Evolutionary conservation across 2,797 vertebrate genomes (phyloP).

Genomic region (Lacerta bilineata): DNA sequence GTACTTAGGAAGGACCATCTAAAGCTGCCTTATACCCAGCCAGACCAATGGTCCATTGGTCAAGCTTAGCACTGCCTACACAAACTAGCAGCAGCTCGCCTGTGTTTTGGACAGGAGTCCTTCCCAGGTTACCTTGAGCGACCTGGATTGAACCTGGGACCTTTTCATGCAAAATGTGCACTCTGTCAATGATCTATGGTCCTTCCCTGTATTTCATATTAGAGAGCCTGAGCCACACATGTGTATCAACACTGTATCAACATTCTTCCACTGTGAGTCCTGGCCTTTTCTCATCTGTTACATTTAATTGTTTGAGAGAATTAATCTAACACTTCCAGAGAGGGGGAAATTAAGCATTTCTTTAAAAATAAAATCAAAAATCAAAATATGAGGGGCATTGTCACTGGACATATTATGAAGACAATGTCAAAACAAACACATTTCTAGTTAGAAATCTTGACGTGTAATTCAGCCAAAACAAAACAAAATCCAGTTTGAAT

Average conservation of each 20-base stretch:
- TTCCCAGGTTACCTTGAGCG: not conserved
- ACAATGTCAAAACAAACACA: not conserved
- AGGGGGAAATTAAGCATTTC: not conserved
- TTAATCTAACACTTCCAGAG: not conserved
- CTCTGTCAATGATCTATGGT: not conserved
- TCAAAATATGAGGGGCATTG: not conserved
- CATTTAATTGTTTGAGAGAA: not conserved
- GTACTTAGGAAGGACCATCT: no score
- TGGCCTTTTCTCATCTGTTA: not conserved
- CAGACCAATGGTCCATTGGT: no score
- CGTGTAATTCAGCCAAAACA: not conserved
- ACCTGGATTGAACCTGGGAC: not conserved
- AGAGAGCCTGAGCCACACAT: no score
- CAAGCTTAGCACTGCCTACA: no score
- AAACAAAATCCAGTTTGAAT: not conserved
- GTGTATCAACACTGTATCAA: not conserved
- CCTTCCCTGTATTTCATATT: not conserved
- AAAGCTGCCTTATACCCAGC: no score
- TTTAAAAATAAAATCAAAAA: not conserved
- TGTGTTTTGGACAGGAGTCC: not conserved
- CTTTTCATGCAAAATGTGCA: not conserved
- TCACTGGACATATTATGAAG: constrained; percentile 1
- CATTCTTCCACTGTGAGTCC: no score
- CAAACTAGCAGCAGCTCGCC: not conserved
- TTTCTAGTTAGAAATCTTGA: constrained; percentile 8